Evolutionary conservation across 2,113 vertebrate species (phyloP), one percentile per base, ranked within the genome.

Genomic region (Herpailurus yagouaroundi): DNA sequence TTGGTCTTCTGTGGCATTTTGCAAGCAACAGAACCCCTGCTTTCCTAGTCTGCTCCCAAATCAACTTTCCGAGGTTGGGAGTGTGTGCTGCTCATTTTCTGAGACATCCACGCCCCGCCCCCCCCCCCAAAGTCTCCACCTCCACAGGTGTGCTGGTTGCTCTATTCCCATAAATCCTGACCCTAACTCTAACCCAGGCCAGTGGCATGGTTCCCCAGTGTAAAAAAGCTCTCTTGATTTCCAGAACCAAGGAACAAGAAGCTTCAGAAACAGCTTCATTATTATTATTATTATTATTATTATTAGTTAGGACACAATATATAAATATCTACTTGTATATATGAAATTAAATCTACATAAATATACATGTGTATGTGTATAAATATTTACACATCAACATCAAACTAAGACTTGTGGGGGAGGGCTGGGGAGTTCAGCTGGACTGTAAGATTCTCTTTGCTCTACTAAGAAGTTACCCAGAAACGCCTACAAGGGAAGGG

Each of bases 161-260:
- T 95, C 48, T n/a, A 89, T 1, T 80, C 45, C 88, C 83, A 27
- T 2, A 92, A 90, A 96, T 91, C 97, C 97, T 86, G 96, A 13
- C 96, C 95, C 90, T 97, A 98, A 96, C 97, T 88, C 90, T 45
- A 48, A 82, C 93, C 95, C 96, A 95, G 97, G 97, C 85, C 96
- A 71, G 98, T 95, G 97, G 97, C 63, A 27, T 12, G 50, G 57
- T 12, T 91, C 89, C 96, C 64, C 45, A 64, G 8, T 36, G 52
- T 8, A 48, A 66, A 81, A 71, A 81, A 66, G 57, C 55, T 29
- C n/a, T 73, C 38, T 31, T 27, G 66, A 50, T 48, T 82, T 94
- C 77, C 68, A 89, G 84, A 95, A 71, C 11, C 45, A 45, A 52
- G 50, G 82, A 76, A 89, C 0, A 55, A 15, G 33, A 73, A 92